Percentiles rank a stretch among this genome's conserved stretches.
phyloP scores from a whole-genome alignment of 2,888 invertebrate genomes.

The Melinaea menophilus region DNA sequence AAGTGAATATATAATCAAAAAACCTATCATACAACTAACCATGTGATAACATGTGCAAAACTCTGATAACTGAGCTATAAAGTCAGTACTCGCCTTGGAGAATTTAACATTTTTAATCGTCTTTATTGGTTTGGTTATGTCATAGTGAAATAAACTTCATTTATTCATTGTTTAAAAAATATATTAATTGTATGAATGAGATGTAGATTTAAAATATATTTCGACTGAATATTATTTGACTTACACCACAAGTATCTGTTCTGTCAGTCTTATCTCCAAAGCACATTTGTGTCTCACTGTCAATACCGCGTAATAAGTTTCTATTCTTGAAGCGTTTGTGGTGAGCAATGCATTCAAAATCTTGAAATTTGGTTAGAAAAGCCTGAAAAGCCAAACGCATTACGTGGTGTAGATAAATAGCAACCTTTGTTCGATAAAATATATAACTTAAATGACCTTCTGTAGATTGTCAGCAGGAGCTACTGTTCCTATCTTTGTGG shows the following conservation, averaged over 20 bases:
- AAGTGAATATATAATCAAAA: not conserved
- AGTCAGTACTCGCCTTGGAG: no score
- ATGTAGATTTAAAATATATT: not conserved
- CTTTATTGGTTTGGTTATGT: no score
- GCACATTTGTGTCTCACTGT: slow-evolving; percentile 45
- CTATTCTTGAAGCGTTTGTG: slow-evolving; percentile 33
- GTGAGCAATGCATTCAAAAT: slow-evolving; percentile 38
- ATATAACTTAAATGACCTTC: slow-evolving; percentile 41
- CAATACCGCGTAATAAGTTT: slow-evolving; percentile 40
- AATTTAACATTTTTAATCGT: no score
- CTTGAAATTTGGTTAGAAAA: slow-evolving; percentile 41
- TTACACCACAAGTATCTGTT: slow-evolving; percentile 57
- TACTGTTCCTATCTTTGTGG: slow-evolving; percentile 34
- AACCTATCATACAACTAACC: not conserved
- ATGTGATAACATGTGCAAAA: not conserved
- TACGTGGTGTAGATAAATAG: not conserved
- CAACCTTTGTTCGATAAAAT: not conserved
- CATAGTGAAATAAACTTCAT: no score
- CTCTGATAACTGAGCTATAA: no score
- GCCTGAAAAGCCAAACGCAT: slow-evolving; percentile 39
- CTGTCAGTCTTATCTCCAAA: slow-evolving; percentile 46
- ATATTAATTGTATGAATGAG: not conserved
- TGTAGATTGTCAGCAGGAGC: slow-evolving; percentile 40
- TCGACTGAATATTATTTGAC: not conserved
- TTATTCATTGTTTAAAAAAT: not conserved